Evolutionary conservation across 1,140 invertebrate species (phyloP).

Genomic region (Lepidostoma basale): DNA sequence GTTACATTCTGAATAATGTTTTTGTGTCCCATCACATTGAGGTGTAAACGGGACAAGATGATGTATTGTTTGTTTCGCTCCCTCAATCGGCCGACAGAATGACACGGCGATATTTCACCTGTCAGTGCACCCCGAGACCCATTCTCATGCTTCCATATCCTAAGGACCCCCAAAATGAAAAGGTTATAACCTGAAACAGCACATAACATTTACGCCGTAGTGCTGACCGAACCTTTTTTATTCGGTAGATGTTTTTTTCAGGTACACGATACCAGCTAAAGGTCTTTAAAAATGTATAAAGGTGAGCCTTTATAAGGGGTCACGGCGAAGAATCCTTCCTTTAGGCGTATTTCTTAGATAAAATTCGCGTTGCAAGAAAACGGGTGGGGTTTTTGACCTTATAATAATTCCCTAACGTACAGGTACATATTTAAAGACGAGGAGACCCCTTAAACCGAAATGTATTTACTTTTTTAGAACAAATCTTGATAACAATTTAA

Average conservation of each 20-base stretch:
- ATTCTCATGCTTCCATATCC: neutral
- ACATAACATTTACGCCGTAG: neutral
- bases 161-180: neutral
- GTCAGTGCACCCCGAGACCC: constrained; percentile 25
- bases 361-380: neutral
- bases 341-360: neutral
- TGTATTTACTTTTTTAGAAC: too few species aligned
- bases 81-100: constrained; percentile 17
- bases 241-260: neutral
- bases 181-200: neutral
- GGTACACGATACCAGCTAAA: neutral
- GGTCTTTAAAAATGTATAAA: constrained; percentile 45
- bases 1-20: too few species aligned
- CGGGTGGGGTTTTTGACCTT: constrained; percentile 19
- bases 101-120: constrained; percentile 42
- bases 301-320: constrained; percentile 24
- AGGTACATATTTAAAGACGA: neutral
- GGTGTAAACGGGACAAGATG: neutral
- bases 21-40: too few species aligned
- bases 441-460: too few species aligned
- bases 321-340: constrained; percentile 13
- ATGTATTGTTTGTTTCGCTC: neutral
- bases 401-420: neutral
- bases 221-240: neutral
- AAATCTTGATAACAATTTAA: too few species aligned